phyloP scores from a whole-genome alignment of 1,140 invertebrate genomes.

The Hyphantria cunea region DNA sequence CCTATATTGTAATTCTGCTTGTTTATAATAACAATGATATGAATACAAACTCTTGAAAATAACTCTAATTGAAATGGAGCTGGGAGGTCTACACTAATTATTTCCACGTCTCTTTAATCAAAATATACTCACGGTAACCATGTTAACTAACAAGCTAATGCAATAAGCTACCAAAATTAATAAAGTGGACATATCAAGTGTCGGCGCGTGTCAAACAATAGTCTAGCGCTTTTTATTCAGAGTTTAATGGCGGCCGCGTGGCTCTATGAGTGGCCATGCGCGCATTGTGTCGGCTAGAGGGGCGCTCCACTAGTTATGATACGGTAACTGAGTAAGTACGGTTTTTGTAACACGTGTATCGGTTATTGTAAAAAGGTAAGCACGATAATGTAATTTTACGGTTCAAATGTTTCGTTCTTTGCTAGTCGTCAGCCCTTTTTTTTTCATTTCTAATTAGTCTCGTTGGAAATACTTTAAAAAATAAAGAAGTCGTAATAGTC shows the following conservation, averaged over 20 bases:
- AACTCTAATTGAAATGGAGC: too few relatives aligned
- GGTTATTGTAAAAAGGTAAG: background rate
- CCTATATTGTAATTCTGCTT: too few relatives aligned
- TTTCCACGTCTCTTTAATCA: background rate
- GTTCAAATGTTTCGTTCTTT: background rate
- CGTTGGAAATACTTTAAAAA: background rate
- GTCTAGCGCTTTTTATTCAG: conserved; percentile 54
- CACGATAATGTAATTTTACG: conserved; percentile 1
- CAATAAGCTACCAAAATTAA: conserved; percentile 63
- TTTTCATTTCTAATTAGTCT: background rate
- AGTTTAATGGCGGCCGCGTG: conserved; percentile 66
- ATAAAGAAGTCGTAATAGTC: too few relatives aligned
- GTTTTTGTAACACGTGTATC: conserved; percentile 18
- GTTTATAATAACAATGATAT: too few relatives aligned
- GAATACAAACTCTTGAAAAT: too few relatives aligned
- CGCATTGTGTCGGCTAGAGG: conserved; percentile 42
- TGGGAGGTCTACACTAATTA: too few relatives aligned
- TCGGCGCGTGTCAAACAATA: conserved; percentile 53
- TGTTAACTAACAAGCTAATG: conserved; percentile 54
- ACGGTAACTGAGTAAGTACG: conserved; percentile 16
- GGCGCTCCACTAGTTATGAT: conserved; percentile 10
- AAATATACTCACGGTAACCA: conserved; percentile 31
- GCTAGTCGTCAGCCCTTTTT: background rate
- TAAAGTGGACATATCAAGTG: conserved; percentile 66
- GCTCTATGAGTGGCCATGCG: conserved; percentile 39